Conservation (phyloP, 2,113 vertebrate genomes). For the Rhinopomastus cyanomelas region DNA sequence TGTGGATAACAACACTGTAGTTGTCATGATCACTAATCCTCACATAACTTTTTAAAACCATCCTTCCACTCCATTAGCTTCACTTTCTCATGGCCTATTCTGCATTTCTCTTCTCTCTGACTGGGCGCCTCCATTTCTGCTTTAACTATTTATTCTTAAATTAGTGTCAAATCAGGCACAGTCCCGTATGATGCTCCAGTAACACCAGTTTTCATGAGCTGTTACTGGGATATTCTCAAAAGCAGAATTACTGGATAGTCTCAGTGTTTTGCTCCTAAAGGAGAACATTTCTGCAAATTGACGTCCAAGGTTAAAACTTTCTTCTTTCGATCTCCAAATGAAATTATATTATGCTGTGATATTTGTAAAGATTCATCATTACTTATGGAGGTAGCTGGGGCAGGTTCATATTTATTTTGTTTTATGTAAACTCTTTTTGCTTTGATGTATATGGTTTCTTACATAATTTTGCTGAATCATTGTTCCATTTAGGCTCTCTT, state of each 20-base stretch:
- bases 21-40: neutral
- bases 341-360: neutral
- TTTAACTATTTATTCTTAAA: neutral
- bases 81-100: neutral
- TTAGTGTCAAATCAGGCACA: neutral
- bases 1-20: neutral
- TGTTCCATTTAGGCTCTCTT: neutral
- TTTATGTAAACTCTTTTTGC: neutral
- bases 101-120: fast-evolving
- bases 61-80: neutral
- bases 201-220: neutral
- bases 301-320: neutral
- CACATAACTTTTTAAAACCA: neutral
- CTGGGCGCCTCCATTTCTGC: neutral
- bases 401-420: neutral
- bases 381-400: neutral
- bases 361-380: neutral
- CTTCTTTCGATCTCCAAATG: neutral
- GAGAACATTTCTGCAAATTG: neutral
- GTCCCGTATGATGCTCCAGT: neutral
- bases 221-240: neutral
- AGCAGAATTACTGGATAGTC: neutral
- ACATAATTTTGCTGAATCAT: neutral
- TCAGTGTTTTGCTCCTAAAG: too few relatives aligned
- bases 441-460: neutral